Evolutionary conservation across 2,113 vertebrate species (phyloP).

Genomic region (Rhinopithecus roxellana): DNA sequence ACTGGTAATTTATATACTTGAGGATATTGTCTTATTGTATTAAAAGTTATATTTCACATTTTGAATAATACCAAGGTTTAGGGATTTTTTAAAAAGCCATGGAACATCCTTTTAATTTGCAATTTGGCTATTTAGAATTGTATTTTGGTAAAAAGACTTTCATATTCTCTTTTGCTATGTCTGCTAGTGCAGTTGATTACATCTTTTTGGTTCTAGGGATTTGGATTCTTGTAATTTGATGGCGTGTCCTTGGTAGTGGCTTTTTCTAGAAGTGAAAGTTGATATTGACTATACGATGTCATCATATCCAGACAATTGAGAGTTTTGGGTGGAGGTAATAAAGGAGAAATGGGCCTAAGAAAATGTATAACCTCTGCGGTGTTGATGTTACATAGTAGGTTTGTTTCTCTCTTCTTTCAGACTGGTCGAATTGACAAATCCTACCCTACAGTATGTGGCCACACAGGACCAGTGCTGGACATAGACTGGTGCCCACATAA

Average conservation of each 20-base stretch:
- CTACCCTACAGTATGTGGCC: constrained; percentile 97
- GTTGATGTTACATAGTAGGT: not conserved
- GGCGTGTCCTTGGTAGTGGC: not conserved
- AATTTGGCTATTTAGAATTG: not conserved
- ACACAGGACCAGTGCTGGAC: constrained; percentile 97
- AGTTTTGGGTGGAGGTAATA: not conserved
- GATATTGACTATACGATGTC: not conserved
- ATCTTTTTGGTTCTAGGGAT: constrained; percentile 4
- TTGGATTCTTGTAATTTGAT: constrained; percentile 14
- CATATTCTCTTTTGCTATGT: not conserved
- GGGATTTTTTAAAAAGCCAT: not conserved
- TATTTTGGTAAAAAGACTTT: constrained; percentile 13
- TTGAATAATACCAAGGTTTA: not conserved
- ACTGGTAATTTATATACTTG: not conserved
- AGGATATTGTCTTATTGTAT: not conserved
- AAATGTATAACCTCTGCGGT: not conserved
- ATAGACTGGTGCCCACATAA: constrained; percentile 99
- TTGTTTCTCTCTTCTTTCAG: constrained; percentile 80
- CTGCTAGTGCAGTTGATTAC: constrained; percentile 3
- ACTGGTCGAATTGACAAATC: constrained; percentile 96
- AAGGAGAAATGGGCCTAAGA: not conserved
- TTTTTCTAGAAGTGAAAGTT: not conserved
- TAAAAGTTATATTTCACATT: constrained; percentile 25
- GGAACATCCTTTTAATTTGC: not conserved
- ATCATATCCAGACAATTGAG: not conserved